Percentiles rank a stretch among this genome's conserved stretches.
Conservation (phyloP, 2,113 vertebrate genomes). For the Vireo altiloquus region DNA sequence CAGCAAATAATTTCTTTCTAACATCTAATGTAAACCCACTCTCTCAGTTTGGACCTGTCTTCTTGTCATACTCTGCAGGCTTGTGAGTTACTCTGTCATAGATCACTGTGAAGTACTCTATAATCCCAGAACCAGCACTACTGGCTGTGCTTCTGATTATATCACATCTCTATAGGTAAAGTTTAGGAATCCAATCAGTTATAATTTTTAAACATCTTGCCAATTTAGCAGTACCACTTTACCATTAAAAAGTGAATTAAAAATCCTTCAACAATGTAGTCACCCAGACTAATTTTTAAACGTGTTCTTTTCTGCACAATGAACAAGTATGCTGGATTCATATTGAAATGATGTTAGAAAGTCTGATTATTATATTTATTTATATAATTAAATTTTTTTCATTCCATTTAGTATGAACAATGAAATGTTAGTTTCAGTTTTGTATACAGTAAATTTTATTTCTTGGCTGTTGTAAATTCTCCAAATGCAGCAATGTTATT, state of each 20-base stretch:
- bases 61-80: neutral
- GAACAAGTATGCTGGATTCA: neutral
- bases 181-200: neutral
- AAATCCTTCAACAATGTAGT: neutral
- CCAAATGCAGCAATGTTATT: neutral
- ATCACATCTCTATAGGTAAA: neutral
- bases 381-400: neutral
- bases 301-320: neutral
- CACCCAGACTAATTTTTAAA: neutral
- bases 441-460: neutral
- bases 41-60: neutral
- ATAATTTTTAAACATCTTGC: neutral
- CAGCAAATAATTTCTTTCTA: neutral
- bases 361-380: neutral
- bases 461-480: neutral
- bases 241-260: neutral
- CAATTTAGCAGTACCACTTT: neutral
- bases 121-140: neutral
- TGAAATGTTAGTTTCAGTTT: neutral
- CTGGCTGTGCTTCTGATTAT: neutral
- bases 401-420: neutral
- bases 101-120: neutral
- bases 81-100: neutral
- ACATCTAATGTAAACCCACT: neutral
- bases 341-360: neutral